Conservation (phyloP, 2,888 invertebrate genomes). For the Adelphocoris suturalis region DNA sequence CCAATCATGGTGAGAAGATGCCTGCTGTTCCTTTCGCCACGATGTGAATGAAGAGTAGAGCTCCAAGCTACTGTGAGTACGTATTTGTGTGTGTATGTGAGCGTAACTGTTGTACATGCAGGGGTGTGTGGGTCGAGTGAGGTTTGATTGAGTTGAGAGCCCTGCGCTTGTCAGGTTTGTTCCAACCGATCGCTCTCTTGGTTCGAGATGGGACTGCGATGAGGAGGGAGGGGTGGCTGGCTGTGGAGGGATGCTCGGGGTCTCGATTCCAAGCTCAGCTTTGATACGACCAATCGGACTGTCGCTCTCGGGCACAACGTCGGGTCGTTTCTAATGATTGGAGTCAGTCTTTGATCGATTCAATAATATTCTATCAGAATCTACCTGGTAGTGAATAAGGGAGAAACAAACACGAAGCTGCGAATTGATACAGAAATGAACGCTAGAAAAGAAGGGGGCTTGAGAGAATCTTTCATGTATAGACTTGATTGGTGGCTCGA, state of each 20-base stretch:
- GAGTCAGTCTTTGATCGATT: neutral
- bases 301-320: neutral
- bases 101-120: neutral
- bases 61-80: neutral
- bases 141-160: slow-evolving; percentile 38
- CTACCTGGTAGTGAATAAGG: too few species aligned
- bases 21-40: too few species aligned
- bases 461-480: too few species aligned
- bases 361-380: too few species aligned
- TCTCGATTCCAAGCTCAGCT: neutral
- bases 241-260: neutral
- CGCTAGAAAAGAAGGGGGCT: too few species aligned
- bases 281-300: neutral
- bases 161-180: slow-evolving; percentile 32
- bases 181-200: slow-evolving; percentile 5
- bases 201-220: neutral
- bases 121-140: slow-evolving; percentile 29
- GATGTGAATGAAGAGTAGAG: too few species aligned
- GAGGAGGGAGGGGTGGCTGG: too few species aligned
- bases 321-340: neutral
- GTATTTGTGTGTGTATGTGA: neutral
- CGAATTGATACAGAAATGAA: too few species aligned
- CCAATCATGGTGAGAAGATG: too few species aligned
- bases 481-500: too few species aligned
- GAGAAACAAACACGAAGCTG: too few species aligned